Conservation (phyloP, 2,888 invertebrate species). For the Seira musarum region DNA sequence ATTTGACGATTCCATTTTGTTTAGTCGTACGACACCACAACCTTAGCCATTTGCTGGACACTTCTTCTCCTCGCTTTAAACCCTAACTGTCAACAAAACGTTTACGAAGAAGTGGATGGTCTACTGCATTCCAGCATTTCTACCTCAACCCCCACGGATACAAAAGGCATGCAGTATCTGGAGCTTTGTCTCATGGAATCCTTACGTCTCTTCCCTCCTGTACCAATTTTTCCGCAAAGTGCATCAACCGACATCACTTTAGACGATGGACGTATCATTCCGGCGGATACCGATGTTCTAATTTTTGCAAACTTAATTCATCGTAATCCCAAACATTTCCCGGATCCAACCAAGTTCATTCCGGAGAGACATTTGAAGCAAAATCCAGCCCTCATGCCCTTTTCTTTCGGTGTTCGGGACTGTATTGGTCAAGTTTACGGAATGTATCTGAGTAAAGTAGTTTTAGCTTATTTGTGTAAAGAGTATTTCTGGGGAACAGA, state of each 20-base stretch:
- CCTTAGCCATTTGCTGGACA: constrained; percentile 57
- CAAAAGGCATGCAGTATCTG: constrained; percentile 71
- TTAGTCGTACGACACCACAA: constrained; percentile 42
- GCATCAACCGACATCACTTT: constrained; percentile 16
- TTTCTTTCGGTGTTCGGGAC: constrained; percentile 19
- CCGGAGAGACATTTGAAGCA: constrained; percentile 36
- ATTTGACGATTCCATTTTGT: background rate
- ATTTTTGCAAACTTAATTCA: constrained; percentile 33
- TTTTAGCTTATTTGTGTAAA: constrained; percentile 16
- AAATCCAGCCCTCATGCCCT: constrained; percentile 34
- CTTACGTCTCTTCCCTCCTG: constrained; percentile 72
- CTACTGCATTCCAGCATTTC: constrained; percentile 62
- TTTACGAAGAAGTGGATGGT: constrained; percentile 74
- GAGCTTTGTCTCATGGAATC: constrained; percentile 73
- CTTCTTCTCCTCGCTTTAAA: constrained; percentile 54
- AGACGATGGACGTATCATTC: constrained; percentile 36
- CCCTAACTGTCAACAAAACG: constrained; percentile 69
- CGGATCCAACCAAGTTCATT: constrained; percentile 15
- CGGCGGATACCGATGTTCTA: constrained; percentile 25
- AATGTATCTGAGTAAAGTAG: constrained; percentile 30
- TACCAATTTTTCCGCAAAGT: constrained; percentile 69
- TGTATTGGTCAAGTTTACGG: constrained; percentile 47
- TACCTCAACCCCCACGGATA: constrained; percentile 70
- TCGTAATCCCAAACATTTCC: constrained; percentile 29
- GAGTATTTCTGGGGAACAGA: constrained; percentile 28